Conservation (phyloP, 2,888 invertebrate species). For the Caenorhabditis zanzibari region DNA sequence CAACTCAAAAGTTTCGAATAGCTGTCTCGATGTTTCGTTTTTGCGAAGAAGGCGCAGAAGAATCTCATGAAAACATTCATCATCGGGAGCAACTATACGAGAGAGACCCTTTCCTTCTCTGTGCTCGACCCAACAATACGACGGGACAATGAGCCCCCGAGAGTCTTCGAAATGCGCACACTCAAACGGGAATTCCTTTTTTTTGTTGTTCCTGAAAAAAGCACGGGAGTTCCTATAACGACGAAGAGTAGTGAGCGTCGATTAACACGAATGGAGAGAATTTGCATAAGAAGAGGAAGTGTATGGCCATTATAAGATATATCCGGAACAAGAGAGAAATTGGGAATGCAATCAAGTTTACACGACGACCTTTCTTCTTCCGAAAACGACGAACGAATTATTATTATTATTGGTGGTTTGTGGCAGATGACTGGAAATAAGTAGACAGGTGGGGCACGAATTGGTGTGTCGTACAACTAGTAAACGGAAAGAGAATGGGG, state of each 20-base stretch:
- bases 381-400: slow-evolving; percentile 33
- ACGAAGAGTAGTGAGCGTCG: slow-evolving; percentile 27
- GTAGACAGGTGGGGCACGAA: slow-evolving; percentile 41
- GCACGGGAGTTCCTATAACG: slow-evolving; percentile 54
- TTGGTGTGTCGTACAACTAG: slow-evolving; percentile 45
- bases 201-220: slow-evolving; percentile 24
- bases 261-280: slow-evolving; percentile 56
- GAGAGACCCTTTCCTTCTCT: slow-evolving; percentile 3
- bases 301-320: slow-evolving; percentile 60
- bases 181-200: slow-evolving; percentile 15
- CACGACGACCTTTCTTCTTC: slow-evolving; percentile 27
- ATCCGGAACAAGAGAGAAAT: slow-evolving; percentile 47
- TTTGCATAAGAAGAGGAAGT: slow-evolving; percentile 47
- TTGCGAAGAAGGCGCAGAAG: slow-evolving; percentile 3
- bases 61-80: slow-evolving; percentile 63
- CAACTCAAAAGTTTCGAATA: slow-evolving; percentile 40
- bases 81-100: slow-evolving; percentile 60
- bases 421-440: slow-evolving; percentile 38
- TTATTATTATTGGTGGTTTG: slow-evolving; percentile 47
- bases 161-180: slow-evolving; percentile 41
- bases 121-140: slow-evolving; percentile 51
- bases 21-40: slow-evolving; percentile 18
- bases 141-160: slow-evolving; percentile 57
- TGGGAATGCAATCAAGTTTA: slow-evolving; percentile 52
- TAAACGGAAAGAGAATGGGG: slow-evolving; percentile 35